These are phyloP conservation scores for Artibeus jamaicensis DNA, from an alignment of 2,797 vertebrate species.

Conservation along the genomic window DNA sequence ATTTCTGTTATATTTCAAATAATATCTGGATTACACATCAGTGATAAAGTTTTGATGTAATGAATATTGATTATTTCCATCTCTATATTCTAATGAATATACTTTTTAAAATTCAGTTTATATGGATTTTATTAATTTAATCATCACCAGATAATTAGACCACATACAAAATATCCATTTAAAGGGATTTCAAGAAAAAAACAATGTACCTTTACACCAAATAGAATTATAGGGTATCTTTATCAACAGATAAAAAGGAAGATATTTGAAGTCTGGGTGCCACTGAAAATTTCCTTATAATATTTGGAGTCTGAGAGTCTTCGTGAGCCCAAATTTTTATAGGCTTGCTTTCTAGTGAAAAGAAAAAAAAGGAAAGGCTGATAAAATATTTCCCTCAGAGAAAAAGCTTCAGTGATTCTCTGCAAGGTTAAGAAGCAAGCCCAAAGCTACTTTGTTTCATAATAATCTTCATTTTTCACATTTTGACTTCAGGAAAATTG, in stretches of 20 bases:
- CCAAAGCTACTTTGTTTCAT: neutral
- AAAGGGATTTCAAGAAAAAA: neutral
- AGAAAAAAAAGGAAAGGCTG: neutral
- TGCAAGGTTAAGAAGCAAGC: neutral
- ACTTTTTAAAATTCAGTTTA: neutral
- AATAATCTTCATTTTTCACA: neutral
- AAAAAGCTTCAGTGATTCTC: neutral
- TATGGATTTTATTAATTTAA: neutral
- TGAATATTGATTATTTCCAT: neutral
- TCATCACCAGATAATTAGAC: neutral
- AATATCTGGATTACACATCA: neutral
- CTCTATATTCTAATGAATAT: neutral
- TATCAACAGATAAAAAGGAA: neutral
- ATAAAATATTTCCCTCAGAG: neutral
- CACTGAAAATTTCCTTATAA: neutral
- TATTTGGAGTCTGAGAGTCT: neutral
- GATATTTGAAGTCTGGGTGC: neutral
- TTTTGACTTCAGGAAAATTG: neutral
- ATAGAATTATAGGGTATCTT: neutral
- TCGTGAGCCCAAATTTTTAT: neutral
- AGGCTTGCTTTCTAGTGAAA: neutral
- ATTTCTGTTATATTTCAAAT: neutral
- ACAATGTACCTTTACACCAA: neutral
- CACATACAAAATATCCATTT: neutral
- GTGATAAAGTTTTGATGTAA: neutral